These are phyloP conservation scores for Helostoma temminkii DNA, from an alignment of 2,797 vertebrate species.

Conservation along the genomic window DNA sequence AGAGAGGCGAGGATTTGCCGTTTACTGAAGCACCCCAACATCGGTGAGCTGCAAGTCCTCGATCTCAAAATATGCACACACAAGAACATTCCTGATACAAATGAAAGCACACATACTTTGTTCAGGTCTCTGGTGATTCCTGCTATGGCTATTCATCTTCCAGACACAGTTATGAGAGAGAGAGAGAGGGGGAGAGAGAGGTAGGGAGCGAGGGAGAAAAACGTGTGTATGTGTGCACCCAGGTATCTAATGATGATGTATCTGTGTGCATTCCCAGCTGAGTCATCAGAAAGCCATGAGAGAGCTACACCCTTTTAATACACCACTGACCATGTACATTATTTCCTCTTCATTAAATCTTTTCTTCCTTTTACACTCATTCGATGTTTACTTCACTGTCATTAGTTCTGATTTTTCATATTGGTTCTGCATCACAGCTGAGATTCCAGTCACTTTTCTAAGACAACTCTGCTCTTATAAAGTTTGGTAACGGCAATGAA, in stretches of 20 bases:
- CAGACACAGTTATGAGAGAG: constrained; percentile 50
- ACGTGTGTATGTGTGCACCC: constrained; percentile 12
- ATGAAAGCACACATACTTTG: constrained; percentile 24
- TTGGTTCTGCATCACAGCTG: constrained; percentile 1
- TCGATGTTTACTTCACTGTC: not conserved
- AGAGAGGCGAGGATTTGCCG: constrained; percentile 96
- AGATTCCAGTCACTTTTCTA: constrained; percentile 9
- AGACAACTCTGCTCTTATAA: constrained; percentile 1
- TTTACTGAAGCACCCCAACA: constrained; percentile 96
- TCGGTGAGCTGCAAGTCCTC: constrained; percentile 86
- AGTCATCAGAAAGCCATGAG: constrained; percentile 63
- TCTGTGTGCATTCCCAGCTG: constrained; percentile 56
- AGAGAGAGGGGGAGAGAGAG: not conserved
- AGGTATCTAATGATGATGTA: constrained; percentile 71
- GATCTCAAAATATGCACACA: constrained; percentile 31
- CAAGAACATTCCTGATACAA: constrained; percentile 7
- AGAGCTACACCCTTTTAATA: constrained; percentile 15
- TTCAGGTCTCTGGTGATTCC: constrained; percentile 58
- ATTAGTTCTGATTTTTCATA: constrained; percentile 14
- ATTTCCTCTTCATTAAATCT: constrained; percentile 52
- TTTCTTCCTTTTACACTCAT: constrained; percentile 30
- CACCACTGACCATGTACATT: constrained; percentile 48
- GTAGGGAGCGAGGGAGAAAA: not conserved
- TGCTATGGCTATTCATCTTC: constrained; percentile 68
- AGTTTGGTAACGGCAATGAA: not conserved